These are phyloP conservation scores for Todus mexicanus DNA, from an alignment of 2,797 vertebrate genomes.

Conservation along the genomic window DNA sequence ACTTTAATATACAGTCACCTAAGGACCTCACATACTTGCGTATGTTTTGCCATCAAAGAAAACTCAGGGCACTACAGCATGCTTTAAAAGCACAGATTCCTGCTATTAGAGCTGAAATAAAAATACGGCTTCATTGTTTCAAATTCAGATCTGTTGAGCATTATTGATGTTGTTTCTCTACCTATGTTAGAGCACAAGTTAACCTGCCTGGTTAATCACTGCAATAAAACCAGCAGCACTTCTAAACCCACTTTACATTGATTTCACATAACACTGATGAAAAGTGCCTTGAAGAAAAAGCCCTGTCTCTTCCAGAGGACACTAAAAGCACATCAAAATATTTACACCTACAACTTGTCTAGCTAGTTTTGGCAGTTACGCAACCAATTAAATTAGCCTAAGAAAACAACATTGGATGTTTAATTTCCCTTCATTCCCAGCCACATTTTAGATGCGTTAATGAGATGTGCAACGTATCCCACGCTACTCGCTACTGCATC, in stretches of 20 bases:
- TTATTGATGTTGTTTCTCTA: neutral
- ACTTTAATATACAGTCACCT: rapidly evolving
- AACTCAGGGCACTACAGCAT: neutral
- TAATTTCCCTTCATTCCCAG: neutral
- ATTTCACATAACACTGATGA: neutral
- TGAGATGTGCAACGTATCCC: neutral
- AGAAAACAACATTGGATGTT: neutral
- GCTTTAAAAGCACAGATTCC: neutral
- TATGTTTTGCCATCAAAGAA: neutral
- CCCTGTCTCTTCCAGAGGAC: neutral
- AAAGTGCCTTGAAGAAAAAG: neutral
- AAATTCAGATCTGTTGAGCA: neutral
- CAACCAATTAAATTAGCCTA: neutral
- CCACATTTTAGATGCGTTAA: rapidly evolving
- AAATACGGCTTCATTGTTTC: neutral
- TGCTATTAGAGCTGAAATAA: neutral
- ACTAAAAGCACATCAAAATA: neutral
- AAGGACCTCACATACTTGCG: neutral
- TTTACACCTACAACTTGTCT: neutral
- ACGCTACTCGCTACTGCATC: neutral
- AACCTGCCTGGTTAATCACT: neutral
- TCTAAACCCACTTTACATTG: neutral
- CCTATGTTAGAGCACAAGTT: neutral
- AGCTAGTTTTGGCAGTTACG: neutral
- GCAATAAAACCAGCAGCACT: neutral